Base-by-base conservation (phyloP, 2,113 vertebrate genomes). In the Poeciliopsis retropinna region DNA sequence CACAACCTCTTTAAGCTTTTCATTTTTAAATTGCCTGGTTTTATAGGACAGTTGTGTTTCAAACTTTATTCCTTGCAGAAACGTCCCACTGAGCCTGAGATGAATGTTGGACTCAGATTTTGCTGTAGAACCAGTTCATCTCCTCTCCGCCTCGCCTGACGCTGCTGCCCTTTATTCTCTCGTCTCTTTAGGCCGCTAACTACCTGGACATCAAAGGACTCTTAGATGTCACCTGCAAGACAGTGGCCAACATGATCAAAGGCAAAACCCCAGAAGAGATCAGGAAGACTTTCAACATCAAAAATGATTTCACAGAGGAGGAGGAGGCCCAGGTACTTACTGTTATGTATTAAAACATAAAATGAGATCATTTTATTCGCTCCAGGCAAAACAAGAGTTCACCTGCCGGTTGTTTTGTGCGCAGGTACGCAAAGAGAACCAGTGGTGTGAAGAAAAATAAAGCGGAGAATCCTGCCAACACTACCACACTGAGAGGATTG, bases 391-490 rank as follows among this genome's bases (percentile, higher is more conserved):
- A 22, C 5, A 17, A 72, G 41, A 62, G 32, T 27, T 47, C 9
- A 30, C 12, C 28, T 31, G 25, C 27, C 8, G 5, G 8, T 60
- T 11, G 5, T 70, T 10, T 86, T 13, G 32, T 60, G 90, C 67
- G 91, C 88, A 99, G 98, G 98, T 99, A 95, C 98, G 97, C 93
- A 99, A 99, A 95, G 98, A 99, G 93, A 99, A 99, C 95, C 98
- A 99, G 94, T 99, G 98, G 98, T 99, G 97, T 93, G 98, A 99
- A 97, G 98, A 99, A 89, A 99, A 99, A 92, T 99, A 96, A 97
- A 92, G 93, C 91, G 67, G 88, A 86, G 79, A 91, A 51, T 94
- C 91, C 94, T 92, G 71, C 78, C 73, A 92, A 95, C 93, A 94
- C 94, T 94, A 95, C 95, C 95, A 89, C 91, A 95, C 95, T 95